phyloP scores from a whole-genome alignment of 1,140 invertebrate genomes.

The Camponotus floridanus region DNA sequence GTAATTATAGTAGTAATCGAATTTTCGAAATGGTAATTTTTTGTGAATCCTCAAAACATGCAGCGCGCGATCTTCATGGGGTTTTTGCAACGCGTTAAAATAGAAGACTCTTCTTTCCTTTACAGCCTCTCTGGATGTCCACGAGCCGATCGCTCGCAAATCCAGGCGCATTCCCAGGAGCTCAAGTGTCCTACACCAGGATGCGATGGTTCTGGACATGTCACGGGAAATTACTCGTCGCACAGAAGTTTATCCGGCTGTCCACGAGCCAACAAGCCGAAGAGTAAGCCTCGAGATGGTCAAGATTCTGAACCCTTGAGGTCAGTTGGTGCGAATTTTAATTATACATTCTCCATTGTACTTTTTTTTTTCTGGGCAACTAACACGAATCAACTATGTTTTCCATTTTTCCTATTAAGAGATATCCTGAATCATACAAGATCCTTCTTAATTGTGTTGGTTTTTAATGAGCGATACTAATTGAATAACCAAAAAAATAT shows the following conservation, averaged over 20 bases:
- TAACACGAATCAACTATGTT: background rate
- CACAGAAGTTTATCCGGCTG: conserved; percentile 94
- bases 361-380: background rate
- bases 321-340: conserved; percentile 82
- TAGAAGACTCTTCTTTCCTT: conserved; percentile 63
- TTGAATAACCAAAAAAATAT: background rate
- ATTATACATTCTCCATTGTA: background rate
- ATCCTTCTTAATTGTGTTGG: background rate
- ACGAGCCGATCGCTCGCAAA: conserved; percentile 91
- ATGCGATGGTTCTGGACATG: conserved; percentile 95
- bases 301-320: conserved; percentile 96
- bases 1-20: background rate
- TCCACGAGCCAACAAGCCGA: conserved; percentile 95
- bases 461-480: background rate
- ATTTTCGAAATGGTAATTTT: background rate
- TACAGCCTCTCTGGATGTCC: conserved; percentile 92
- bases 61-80: conserved; percentile 72
- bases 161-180: conserved; percentile 92
- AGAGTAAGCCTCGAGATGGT: conserved; percentile 96
- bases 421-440: background rate
- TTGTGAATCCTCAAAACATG: background rate
- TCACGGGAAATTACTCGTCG: conserved; percentile 94
- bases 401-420: background rate
- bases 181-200: conserved; percentile 97
- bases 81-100: conserved; percentile 45